These are phyloP conservation scores for Hololepta plana DNA, from an alignment of 2,888 invertebrate genomes.

Conservation along the genomic window DNA sequence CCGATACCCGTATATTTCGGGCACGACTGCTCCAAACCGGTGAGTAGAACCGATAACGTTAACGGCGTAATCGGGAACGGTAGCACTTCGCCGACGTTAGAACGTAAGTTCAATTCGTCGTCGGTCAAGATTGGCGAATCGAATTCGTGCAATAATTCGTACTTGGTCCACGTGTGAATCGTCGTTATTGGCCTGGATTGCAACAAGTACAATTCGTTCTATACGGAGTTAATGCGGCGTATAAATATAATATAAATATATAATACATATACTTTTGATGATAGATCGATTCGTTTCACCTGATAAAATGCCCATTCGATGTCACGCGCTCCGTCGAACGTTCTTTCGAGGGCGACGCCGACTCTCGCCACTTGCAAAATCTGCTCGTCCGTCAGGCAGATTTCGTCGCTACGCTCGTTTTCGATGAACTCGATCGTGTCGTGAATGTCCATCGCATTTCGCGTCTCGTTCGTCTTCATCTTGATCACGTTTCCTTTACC, in stretches of 20 bases:
- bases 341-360: constrained; percentile 40
- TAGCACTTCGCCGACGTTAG: constrained; percentile 55
- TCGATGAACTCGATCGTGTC: no score
- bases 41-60: no score
- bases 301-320: constrained; percentile 62
- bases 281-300: constrained; percentile 20
- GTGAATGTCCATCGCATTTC: constrained; percentile 11
- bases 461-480: constrained; percentile 1
- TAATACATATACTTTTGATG: constrained; percentile 1
- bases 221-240: no score
- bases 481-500: constrained; percentile 9
- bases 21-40: no score
- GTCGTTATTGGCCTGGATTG: constrained; percentile 68
- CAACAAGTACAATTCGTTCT: constrained; percentile 43
- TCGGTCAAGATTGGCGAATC: constrained; percentile 48
- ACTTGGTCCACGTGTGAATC: constrained; percentile 52
- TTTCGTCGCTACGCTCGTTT: no score
- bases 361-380: constrained; percentile 36
- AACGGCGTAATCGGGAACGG: constrained; percentile 41
- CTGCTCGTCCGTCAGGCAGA: constrained; percentile 36
- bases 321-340: constrained; percentile 54
- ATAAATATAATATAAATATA: background rate
- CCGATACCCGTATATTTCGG: no score
- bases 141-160: constrained; percentile 61
- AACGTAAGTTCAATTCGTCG: constrained; percentile 46